Conservation (phyloP, 2,888 invertebrate genomes). For the Conomelus anceps region DNA sequence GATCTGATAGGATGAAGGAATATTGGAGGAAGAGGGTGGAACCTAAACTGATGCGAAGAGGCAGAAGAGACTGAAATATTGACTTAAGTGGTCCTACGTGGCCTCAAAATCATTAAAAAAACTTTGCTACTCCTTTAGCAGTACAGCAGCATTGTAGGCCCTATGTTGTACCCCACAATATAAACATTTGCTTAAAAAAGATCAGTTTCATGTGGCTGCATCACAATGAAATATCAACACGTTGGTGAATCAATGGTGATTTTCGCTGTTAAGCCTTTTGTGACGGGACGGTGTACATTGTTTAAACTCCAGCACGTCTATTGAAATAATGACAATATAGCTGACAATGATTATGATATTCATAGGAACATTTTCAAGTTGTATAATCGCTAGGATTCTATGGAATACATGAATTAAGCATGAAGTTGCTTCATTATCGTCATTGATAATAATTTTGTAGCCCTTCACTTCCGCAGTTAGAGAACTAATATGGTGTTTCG, state of each 20-base stretch:
- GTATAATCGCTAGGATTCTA: not conserved
- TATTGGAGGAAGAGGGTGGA: no score
- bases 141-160: no score
- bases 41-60: no score
- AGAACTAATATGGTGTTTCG: not conserved
- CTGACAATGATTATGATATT: not conserved
- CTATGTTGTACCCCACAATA: not conserved
- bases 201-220: not conserved
- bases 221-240: not conserved
- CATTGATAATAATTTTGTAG: not conserved
- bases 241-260: not conserved
- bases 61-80: no score
- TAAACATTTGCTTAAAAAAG: not conserved
- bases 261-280: not conserved
- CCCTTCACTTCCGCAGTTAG: not conserved
- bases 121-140: no score
- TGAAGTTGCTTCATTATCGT: not conserved
- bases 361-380: not conserved
- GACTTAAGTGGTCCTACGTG: no score
- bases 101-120: no score
- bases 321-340: not conserved
- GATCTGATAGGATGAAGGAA: no score
- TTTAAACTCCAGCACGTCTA: not conserved
- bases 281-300: not conserved
- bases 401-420: not conserved